Percentiles rank a stretch among this genome's conserved stretches.
Evolutionary conservation across 2,888 invertebrate genomes (phyloP).

Genomic region (Standfussiana lucernea): DNA sequence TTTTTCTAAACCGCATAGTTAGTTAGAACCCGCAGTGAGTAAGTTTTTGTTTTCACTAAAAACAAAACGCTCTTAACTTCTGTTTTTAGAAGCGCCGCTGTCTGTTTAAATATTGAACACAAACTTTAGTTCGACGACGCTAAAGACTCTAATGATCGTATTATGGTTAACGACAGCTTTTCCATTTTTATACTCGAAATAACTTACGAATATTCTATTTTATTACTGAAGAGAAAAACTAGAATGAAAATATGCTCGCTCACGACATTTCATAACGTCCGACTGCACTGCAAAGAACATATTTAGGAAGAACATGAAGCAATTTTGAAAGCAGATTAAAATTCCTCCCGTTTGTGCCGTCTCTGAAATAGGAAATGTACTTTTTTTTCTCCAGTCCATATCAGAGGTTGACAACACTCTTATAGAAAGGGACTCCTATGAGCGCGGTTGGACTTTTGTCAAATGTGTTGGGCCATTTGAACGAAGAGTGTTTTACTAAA

Average conservation of each 20-base stretch:
- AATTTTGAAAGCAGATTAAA: slow-evolving; percentile 65
- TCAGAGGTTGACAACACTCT: slow-evolving; percentile 41
- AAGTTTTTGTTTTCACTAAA: slow-evolving; percentile 84
- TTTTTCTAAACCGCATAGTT: slow-evolving; percentile 64
- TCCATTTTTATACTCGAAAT: slow-evolving; percentile 31
- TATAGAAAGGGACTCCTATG: slow-evolving; percentile 7
- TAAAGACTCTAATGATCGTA: slow-evolving; percentile 78
- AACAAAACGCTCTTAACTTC: slow-evolving; percentile 87
- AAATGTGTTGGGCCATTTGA: slow-evolving; percentile 56
- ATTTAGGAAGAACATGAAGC: slow-evolving; percentile 57
- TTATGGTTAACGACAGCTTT: slow-evolving; percentile 63
- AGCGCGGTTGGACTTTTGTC: not conserved
- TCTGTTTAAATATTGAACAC: slow-evolving; percentile 80
- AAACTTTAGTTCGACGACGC: slow-evolving; percentile 77
- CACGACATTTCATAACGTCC: slow-evolving; percentile 36
- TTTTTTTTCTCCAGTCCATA: slow-evolving; percentile 54
- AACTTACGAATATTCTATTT: slow-evolving; percentile 34
- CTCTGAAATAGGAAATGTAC: slow-evolving; percentile 51
- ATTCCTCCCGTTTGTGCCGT: slow-evolving; percentile 49
- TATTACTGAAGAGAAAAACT: slow-evolving; percentile 24
- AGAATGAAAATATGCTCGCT: slow-evolving; percentile 26
- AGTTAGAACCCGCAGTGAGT: slow-evolving; percentile 65
- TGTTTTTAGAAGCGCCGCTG: slow-evolving; percentile 83
- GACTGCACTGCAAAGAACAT: slow-evolving; percentile 39
- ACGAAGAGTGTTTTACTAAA: slow-evolving; percentile 57